Conservation (phyloP, 2,113 vertebrate genomes). For the Pseudopodoces humilis region DNA sequence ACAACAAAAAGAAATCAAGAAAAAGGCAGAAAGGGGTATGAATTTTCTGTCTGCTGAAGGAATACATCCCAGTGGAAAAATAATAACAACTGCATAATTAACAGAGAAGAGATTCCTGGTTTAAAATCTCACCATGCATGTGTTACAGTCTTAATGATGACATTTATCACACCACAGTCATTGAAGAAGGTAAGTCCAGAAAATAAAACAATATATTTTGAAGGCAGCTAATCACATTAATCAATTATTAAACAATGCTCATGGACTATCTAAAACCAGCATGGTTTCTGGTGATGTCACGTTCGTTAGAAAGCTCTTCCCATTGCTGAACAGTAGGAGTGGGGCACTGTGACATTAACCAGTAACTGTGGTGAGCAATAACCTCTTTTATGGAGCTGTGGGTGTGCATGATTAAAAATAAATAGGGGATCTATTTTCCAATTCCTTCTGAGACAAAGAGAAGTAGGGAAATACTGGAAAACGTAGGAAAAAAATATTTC, state of each 20-base stretch:
- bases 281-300: constrained; percentile 7
- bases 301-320: constrained; percentile 57
- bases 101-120: constrained; percentile 18
- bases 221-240: constrained; percentile 57
- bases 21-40: not conserved
- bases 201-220: constrained; percentile 51
- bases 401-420: constrained; percentile 26
- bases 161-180: constrained; percentile 55
- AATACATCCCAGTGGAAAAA: constrained; percentile 5
- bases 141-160: constrained; percentile 54
- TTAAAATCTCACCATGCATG: constrained; percentile 12
- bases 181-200: constrained; percentile 39
- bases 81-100: constrained; percentile 45
- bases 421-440: not conserved
- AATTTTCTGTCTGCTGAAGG: not conserved
- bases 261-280: constrained; percentile 55
- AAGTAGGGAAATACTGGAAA: not conserved
- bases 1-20: not conserved
- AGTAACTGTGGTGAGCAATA: not conserved
- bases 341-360: not conserved
- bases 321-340: constrained; percentile 51
- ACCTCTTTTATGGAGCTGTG: not conserved
- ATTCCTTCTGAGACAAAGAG: not conserved
- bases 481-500: not conserved
- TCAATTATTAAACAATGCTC: constrained; percentile 54